A percentile compares a stretch with the other conserved stretches of the same genome.
phyloP scores from a whole-genome alignment of 2,113 vertebrate species.

The Mungos mungo region DNA sequence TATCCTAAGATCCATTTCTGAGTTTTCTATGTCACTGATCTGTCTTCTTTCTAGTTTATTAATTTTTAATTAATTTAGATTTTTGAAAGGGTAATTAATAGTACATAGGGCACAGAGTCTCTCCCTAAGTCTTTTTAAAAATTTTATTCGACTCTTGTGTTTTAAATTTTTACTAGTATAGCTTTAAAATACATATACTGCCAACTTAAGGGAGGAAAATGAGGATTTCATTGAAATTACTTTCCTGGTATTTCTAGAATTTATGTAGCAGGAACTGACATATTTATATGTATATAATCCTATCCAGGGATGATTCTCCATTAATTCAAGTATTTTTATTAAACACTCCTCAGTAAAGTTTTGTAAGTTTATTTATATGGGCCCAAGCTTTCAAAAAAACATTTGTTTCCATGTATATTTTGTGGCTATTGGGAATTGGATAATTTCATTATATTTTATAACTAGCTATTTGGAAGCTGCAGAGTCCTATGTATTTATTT shows the following conservation, averaged over 20 bases:
- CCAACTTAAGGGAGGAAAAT: background rate
- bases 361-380: background rate
- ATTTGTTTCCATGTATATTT: slow-evolving; percentile 9
- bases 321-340: slow-evolving; percentile 54
- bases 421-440: background rate
- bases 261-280: background rate
- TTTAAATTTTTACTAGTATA: background rate
- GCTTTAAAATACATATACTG: background rate
- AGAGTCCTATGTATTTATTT: slow-evolving; percentile 35
- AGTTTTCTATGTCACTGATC: background rate
- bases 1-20: background rate
- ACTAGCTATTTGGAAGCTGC: background rate
- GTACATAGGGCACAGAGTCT: background rate
- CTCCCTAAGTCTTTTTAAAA: background rate
- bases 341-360: background rate
- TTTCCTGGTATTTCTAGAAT: slow-evolving; percentile 43
- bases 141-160: background rate
- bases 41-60: background rate
- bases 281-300: slow-evolving; percentile 7
- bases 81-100: background rate
- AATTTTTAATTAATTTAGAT: background rate
- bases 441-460: slow-evolving; percentile 48
- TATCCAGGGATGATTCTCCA: background rate
- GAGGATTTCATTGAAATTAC: background rate
- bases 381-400: background rate